phyloP scores from a whole-genome alignment of 1,140 invertebrate species.

The Ptiloglossa arizonensis region DNA sequence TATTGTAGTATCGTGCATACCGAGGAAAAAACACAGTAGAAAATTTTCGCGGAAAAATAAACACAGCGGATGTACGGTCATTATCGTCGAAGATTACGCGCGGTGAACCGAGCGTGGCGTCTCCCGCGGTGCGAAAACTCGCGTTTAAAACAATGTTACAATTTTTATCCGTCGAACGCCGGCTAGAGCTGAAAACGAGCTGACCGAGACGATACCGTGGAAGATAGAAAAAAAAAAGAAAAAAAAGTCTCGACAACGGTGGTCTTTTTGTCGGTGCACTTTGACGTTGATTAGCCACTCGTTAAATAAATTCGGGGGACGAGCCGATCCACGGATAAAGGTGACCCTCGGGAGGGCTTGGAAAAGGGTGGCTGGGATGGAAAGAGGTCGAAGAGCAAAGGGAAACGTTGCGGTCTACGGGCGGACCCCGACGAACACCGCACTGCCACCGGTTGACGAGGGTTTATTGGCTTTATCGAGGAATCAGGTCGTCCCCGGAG shows the following conservation, averaged over 20 bases:
- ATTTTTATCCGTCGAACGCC: no score
- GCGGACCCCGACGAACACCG: slow-evolving; percentile 17
- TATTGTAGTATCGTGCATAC: no score
- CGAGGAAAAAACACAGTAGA: no score
- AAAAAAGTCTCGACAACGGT: neutral
- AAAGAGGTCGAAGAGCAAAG: slow-evolving; percentile 15
- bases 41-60: no score
- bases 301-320: slow-evolving; percentile 72
- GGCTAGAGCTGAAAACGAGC: no score
- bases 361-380: slow-evolving; percentile 1
- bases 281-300: slow-evolving; percentile 58
- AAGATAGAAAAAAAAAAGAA: no score
- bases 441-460: slow-evolving; percentile 69
- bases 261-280: slow-evolving; percentile 8
- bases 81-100: no score
- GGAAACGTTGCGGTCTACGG: slow-evolving; percentile 32
- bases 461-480: slow-evolving; percentile 71
- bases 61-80: no score
- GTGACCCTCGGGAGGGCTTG: neutral
- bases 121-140: no score
- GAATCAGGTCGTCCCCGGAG: slow-evolving; percentile 47
- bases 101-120: no score
- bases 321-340: slow-evolving; percentile 62
- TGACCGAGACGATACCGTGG: no score
- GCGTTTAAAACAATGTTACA: no score